phyloP scores from a whole-genome alignment of 2,113 vertebrate genomes.

The Cinclus cinclus region DNA sequence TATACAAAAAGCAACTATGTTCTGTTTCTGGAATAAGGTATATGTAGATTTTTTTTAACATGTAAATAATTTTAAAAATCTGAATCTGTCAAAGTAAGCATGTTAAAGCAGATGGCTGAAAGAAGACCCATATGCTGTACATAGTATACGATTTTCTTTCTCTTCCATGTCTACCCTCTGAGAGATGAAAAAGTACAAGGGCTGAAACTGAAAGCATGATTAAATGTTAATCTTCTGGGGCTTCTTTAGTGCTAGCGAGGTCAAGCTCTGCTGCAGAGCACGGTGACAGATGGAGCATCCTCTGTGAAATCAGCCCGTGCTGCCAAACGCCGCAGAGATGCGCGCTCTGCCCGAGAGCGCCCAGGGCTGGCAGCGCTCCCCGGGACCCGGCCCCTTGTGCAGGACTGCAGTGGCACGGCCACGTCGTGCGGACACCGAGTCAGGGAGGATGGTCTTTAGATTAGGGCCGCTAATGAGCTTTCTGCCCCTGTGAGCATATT shows the following conservation, averaged over 20 bases:
- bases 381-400: neutral
- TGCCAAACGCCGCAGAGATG: neutral
- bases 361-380: neutral
- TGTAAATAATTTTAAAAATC: neutral
- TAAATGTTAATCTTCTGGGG: conserved; percentile 66
- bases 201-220: conserved; percentile 59
- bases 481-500: neutral
- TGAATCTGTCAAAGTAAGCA: neutral
- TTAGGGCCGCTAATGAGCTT: neutral
- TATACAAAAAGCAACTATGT: neutral
- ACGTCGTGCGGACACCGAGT: accelerated
- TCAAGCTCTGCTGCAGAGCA: conserved; percentile 37
- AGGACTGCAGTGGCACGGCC: accelerated
- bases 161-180: neutral
- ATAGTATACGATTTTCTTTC: neutral
- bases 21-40: neutral
- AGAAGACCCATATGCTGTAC: neutral
- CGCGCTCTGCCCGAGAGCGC: neutral
- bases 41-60: neutral
- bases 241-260: conserved; percentile 24
- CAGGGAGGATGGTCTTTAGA: neutral
- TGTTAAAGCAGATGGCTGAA: neutral
- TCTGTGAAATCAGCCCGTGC: neutral
- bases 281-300: conserved; percentile 61
- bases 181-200: conserved; percentile 48